phyloP scores from a whole-genome alignment of 2,113 vertebrate genomes.

The Prionailurus viverrinus region DNA sequence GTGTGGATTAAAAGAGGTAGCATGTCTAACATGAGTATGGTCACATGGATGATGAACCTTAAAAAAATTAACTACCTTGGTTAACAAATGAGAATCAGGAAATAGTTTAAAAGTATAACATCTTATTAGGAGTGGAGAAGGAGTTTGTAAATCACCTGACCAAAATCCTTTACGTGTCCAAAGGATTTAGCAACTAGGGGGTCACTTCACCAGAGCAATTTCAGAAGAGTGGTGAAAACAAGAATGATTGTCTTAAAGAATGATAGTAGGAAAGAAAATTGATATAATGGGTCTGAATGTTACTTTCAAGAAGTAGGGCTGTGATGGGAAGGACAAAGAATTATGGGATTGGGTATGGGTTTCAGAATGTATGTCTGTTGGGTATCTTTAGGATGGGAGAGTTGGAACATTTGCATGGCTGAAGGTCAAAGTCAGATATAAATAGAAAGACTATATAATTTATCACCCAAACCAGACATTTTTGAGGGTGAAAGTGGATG shows the following conservation, averaged over 20 bases:
- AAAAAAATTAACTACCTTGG: not conserved
- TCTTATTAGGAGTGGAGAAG: not conserved
- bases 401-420: not conserved
- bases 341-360: not conserved
- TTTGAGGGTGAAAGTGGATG: slow-evolving; percentile 30
- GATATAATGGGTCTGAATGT: not conserved
- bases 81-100: slow-evolving; percentile 38
- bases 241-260: not conserved
- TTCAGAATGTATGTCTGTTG: not conserved
- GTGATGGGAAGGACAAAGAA: not conserved
- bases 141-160: not conserved
- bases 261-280: not conserved
- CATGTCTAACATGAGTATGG: not conserved
- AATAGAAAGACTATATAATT: slow-evolving; percentile 39
- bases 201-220: not conserved
- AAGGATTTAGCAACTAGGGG: not conserved
- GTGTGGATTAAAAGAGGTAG: not conserved
- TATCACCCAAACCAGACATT: slow-evolving; percentile 17
- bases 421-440: slow-evolving; percentile 57
- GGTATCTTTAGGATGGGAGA: slow-evolving; percentile 6
- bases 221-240: not conserved
- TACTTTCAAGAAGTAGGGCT: not conserved
- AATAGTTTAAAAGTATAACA: slow-evolving; percentile 8
- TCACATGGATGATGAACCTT: not conserved
- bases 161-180: not conserved